Evolutionary conservation across 2,113 vertebrate genomes (phyloP), one percentile per base, ranked within the genome.

Genomic region (Phodopus roborovskii): DNA sequence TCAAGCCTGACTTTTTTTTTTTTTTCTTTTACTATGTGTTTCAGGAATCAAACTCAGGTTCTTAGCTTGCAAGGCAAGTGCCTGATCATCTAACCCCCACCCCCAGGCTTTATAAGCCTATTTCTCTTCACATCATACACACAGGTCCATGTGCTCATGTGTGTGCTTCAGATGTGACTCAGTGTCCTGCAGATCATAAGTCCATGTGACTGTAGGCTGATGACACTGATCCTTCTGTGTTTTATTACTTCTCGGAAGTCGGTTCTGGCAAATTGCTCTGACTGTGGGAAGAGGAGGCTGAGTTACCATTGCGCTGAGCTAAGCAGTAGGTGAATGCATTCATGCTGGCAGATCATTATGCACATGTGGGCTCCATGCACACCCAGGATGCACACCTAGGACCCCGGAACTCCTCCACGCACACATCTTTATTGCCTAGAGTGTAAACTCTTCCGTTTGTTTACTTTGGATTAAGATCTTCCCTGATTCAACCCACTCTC

Each of bases 61-160:
- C 7, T 42, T 24, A 39, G 5, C 79, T 58, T 30, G 7, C 56
- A 39, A 60, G 39, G 22, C 36, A 85, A 66, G 39, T 48, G 39
- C 26, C 11, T 16, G 1, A 45, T 42, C 36, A 30, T 24, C 13
- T 30, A 39, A 33, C 4, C 42, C 33, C 15, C 26, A 39, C 60
- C 15, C 60, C 60, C 15, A 66, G 60, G 45, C 2, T 48, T 16
- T 9, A 24, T 7, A n/a, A 9, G 10, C 0, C 3, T 9, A 0
- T 60, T 36, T 73, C 58, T 50, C 30, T 20, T 42, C 22, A 0
- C 0, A 7, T 58, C 3, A 36, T 62, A 56, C 16, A 50, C 26
- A 1, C 3, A 7, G 45, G 10, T 1, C 0, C 28, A 3, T 0
- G 0, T 10, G 26, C 26, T 28, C 45, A 70, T 1, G 3, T 10